phyloP scores from a whole-genome alignment of 2,113 vertebrate genomes.

The Benitochromis conjunctus region DNA sequence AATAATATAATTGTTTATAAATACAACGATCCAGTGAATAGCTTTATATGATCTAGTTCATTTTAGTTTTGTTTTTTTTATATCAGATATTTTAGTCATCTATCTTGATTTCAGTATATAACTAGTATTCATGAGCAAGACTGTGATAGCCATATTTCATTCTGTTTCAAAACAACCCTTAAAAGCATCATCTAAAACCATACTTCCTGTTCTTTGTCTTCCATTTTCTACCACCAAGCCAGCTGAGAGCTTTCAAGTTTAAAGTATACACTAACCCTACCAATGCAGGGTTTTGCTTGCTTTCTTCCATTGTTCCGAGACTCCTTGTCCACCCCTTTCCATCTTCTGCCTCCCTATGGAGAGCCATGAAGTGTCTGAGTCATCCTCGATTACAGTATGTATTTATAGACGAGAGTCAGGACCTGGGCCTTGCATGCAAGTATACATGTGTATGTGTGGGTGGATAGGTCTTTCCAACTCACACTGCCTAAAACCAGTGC shows the following conservation, averaged over 20 bases:
- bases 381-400: slow-evolving; percentile 60
- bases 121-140: neutral
- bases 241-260: neutral
- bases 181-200: neutral
- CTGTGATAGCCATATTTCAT: neutral
- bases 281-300: neutral
- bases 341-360: slow-evolving; percentile 35
- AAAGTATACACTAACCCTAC: neutral
- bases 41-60: neutral
- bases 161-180: neutral
- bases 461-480: slow-evolving; percentile 3
- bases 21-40: neutral
- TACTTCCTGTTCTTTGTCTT: slow-evolving; percentile 13
- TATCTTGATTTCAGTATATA: neutral
- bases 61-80: neutral
- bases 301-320: slow-evolving; percentile 22
- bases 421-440: slow-evolving; percentile 25
- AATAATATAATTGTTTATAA: neutral
- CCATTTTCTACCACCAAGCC: slow-evolving; percentile 6
- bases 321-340: slow-evolving; percentile 19
- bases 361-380: slow-evolving; percentile 54
- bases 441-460: neutral
- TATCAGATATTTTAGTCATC: neutral
- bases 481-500: slow-evolving; percentile 28
- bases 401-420: slow-evolving; percentile 62